Evolutionary conservation across 1,140 invertebrate genomes (phyloP).

Genomic region (Scaptomyza graminum): DNA sequence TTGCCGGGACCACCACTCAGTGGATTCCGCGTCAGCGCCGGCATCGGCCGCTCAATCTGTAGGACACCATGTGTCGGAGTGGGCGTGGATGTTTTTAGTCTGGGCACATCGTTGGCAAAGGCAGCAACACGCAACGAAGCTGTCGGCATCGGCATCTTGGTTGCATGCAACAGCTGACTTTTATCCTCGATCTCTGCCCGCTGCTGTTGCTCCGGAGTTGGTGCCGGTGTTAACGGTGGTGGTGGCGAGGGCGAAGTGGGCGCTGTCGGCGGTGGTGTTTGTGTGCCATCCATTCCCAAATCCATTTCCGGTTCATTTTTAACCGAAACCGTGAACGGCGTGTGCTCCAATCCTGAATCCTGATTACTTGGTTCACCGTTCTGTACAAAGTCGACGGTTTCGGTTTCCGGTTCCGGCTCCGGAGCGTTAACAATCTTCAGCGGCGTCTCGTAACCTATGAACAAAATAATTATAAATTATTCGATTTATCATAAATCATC

Average conservation of each 20-base stretch:
- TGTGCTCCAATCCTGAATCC: conserved; percentile 42
- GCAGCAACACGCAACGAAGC: conserved; percentile 47
- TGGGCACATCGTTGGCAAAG: conserved; percentile 52
- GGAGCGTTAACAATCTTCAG: conserved; percentile 35
- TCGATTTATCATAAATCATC: no score
- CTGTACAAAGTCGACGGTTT: conserved; percentile 34
- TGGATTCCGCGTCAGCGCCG: conserved; percentile 28
- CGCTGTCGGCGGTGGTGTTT: conserved; percentile 65
- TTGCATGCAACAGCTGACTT: background rate
- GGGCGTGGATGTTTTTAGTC: conserved; percentile 12
- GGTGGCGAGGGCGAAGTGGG: conserved; percentile 69
- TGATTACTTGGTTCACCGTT: conserved; percentile 4
- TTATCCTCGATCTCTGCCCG: background rate
- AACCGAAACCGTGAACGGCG: conserved; percentile 59
- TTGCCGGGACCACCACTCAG: background rate
- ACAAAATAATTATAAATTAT: no score
- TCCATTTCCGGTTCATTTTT: conserved; percentile 71
- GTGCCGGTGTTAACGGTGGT: conserved; percentile 14
- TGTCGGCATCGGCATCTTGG: conserved; percentile 10
- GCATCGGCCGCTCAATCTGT: conserved; percentile 58
- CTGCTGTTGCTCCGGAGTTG: conserved; percentile 3
- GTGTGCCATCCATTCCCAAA: conserved; percentile 60
- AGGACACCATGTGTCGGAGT: conserved; percentile 50
- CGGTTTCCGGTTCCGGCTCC: conserved; percentile 57
- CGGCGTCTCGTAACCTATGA: conserved; percentile 61